Evolutionary conservation across 2,113 vertebrate species (phyloP), one percentile per base, ranked within the genome.

Genomic region (Neodontobutis hainanensis): DNA sequence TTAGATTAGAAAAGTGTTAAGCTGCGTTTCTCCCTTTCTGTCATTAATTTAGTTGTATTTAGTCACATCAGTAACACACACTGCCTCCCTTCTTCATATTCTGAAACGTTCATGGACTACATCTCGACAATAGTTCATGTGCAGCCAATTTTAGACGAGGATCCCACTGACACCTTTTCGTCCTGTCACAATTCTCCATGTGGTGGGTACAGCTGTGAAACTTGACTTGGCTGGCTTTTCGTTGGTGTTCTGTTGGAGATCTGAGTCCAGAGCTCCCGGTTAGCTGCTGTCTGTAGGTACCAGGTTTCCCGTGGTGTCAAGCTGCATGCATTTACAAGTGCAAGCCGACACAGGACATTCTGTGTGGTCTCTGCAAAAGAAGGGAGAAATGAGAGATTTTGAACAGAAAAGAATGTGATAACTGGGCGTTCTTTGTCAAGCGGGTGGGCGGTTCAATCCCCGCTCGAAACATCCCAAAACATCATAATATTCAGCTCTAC

Each of bases 301-400:
- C 48, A 99, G 93, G 89, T 97, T 99, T 68, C 97, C 97, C 8
- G 96, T 99, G 42, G 96, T 98, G 91, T 99, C 97, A 92, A 99
- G 89, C 89, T 99, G 97, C 97, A 99, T 99, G 88, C 97, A 99
- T 89, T 96, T 99, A 87, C 97, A 99, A 0, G 95, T 95, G 71
- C 97, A 99, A 0, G 95, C 96, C 2, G 97, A 99, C 73, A 99
- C 97, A 0, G 97, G 97, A 71, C 97, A 99, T 81, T 99, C 97
- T 0, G 94, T 94, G 64, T 99, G 97, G 88, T 98, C 96, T 88
- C 97, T 99, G 79, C 38, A 53, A 67, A 65, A 50, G 38, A 77
- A n/a, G 3, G 7, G 11, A 19, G 8, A 15, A 34, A 4, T 15
- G 14, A 36, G 10, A 10, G 27, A 15, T 7, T 34, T 6, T 49